Evolutionary conservation across 2,797 vertebrate species (phyloP), one percentile per base, ranked within the genome.

Genomic region (Girardinus metallicus): DNA sequence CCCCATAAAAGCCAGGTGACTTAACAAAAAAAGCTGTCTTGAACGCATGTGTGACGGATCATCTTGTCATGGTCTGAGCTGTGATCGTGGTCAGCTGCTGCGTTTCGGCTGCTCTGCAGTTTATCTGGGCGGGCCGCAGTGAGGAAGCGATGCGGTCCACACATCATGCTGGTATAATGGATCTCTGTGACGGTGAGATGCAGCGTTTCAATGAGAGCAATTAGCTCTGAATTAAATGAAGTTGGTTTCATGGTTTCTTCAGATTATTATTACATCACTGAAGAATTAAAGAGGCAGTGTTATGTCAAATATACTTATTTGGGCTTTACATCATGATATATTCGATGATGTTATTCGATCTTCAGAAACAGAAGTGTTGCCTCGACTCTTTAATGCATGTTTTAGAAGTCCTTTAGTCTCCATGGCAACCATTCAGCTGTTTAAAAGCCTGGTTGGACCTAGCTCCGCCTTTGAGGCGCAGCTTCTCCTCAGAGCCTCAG

Each of bases 81-180:
- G 51, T 21, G 26, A 55, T 55, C 10, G 1, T 43, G 74, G 31
- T 79, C 86, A 79, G 72, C 76, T 76, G 73, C 71, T 72, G 70
- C 68, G 74, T 66, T 73, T 79, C 51, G 76, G 80, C 34, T 70
- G 75, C 75, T 81, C 62, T 64, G n/a, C 74, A 74, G 75, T 73
- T 74, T 81, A 15, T 62, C 71, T 71, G 44, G 72, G 72, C 55
- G 72, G 76, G 44, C 72, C 55, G 79, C 80, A 81, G 47, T 75
- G 68, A 74, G 46, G 78, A 80, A 75, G 78, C 71, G 34, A 51
- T 36, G 43, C 76, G 74, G 44, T 8, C 46, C 31, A 44, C 62
- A 44, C 36, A 51, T 77, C 57, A n/a, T 53, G 39, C 68, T 73
- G 34, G 78, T 43, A 29, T 3, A 29, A 46, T 8, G 34, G 43